Evolutionary conservation across 2,797 vertebrate genomes (phyloP).

Genomic region (Microhierax caerulescens): DNA sequence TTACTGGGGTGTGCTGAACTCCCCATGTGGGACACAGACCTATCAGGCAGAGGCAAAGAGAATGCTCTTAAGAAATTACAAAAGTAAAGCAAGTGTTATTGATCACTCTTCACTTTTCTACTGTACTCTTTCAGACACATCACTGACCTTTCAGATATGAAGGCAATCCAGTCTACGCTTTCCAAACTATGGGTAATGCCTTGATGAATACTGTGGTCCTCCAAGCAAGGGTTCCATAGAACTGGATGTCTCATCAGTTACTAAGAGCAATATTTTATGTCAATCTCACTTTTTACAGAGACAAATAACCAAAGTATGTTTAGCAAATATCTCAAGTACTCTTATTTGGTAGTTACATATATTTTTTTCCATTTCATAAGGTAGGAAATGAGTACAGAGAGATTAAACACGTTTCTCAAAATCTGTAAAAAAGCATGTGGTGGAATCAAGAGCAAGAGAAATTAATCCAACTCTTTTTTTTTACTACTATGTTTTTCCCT

Average conservation of each 20-base stretch:
- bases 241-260: background rate
- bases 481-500: background rate
- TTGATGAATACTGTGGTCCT: background rate
- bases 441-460: background rate
- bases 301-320: background rate
- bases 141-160: background rate
- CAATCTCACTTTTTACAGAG: background rate
- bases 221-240: background rate
- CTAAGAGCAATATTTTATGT: background rate
- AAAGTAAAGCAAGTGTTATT: background rate
- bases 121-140: background rate
- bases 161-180: background rate
- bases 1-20: background rate
- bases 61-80: background rate
- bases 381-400: background rate
- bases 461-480: background rate
- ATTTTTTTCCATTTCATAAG: background rate
- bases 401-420: background rate
- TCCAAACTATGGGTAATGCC: background rate
- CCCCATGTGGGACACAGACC: background rate
- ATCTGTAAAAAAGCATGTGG: background rate
- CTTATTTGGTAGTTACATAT: background rate
- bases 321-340: background rate
- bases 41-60: background rate
- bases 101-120: background rate